phyloP scores from a whole-genome alignment of 2,888 invertebrate species.

The Drosophila pseudotakahashii region DNA sequence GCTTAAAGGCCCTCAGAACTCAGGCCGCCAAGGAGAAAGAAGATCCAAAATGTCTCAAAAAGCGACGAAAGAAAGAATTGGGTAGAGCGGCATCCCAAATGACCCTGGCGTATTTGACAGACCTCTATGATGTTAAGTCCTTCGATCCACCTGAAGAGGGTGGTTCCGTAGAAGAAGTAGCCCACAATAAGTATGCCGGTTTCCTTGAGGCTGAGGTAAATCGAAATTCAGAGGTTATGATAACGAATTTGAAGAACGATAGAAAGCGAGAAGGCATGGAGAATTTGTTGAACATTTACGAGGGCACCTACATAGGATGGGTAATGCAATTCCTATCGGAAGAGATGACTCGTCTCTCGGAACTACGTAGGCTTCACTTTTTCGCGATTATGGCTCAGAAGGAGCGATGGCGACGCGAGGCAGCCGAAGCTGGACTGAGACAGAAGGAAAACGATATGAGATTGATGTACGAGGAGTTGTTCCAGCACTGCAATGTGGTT shows the following conservation, averaged over 20 bases:
- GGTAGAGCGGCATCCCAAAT: conserved; percentile 1
- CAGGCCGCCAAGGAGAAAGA: conserved; percentile 61
- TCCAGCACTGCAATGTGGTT: conserved; percentile 86
- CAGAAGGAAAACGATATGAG: conserved; percentile 90
- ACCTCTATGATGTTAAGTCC: conserved; percentile 5
- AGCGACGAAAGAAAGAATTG: conserved; percentile 5
- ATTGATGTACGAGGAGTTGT: conserved; percentile 91
- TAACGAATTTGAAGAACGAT: conserved; percentile 67
- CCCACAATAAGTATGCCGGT: no score
- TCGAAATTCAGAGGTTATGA: not conserved
- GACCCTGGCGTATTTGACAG: not conserved
- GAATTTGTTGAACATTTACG: conserved; percentile 87
- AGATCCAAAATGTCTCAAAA: conserved; percentile 73
- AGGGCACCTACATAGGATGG: conserved; percentile 90
- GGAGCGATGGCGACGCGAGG: conserved; percentile 90
- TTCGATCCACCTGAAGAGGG: not conserved
- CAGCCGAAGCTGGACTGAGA: conserved; percentile 91
- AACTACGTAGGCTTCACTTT: conserved; percentile 92
- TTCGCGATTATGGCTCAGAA: conserved; percentile 91
- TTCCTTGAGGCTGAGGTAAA: not conserved
- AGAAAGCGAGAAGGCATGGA: conserved; percentile 73
- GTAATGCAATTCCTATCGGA: conserved; percentile 91
- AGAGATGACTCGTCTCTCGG: conserved; percentile 90
- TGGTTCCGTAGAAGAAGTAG: not conserved
- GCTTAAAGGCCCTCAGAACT: conserved; percentile 72